Percentiles rank a stretch among this genome's conserved stretches.
phyloP scores from a whole-genome alignment of 2,888 invertebrate species.

The Aphodius granarius region DNA sequence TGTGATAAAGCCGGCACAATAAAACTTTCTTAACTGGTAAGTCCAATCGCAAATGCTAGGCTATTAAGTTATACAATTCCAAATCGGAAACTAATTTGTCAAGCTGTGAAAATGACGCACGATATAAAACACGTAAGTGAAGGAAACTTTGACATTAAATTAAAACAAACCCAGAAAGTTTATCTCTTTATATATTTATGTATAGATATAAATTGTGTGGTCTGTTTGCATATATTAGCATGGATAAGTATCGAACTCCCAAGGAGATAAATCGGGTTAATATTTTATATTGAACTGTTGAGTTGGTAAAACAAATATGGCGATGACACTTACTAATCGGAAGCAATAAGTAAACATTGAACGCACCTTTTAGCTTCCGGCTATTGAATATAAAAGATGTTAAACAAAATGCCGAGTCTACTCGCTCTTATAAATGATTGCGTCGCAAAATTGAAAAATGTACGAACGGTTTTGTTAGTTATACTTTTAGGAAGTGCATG shows the following conservation, averaged over 20 bases:
- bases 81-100: background rate
- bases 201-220: background rate
- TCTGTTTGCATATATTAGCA: background rate
- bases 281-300: background rate
- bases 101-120: background rate
- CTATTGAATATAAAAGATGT: background rate
- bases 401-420: no score
- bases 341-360: background rate
- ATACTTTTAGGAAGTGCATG: background rate
- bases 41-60: background rate
- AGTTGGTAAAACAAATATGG: background rate
- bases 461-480: background rate
- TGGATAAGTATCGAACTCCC: background rate
- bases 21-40: constrained; percentile 1
- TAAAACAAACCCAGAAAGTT: no score
- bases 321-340: background rate
- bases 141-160: background rate
- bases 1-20: constrained; percentile 3
- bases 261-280: background rate
- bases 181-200: background rate
- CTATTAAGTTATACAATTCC: background rate
- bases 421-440: no score
- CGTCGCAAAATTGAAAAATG: background rate
- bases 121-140: background rate
- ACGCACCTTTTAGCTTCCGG: background rate